These are phyloP conservation scores for Melieria crassipennis DNA, from an alignment of 2,888 invertebrate species.

Conservation along the genomic window DNA sequence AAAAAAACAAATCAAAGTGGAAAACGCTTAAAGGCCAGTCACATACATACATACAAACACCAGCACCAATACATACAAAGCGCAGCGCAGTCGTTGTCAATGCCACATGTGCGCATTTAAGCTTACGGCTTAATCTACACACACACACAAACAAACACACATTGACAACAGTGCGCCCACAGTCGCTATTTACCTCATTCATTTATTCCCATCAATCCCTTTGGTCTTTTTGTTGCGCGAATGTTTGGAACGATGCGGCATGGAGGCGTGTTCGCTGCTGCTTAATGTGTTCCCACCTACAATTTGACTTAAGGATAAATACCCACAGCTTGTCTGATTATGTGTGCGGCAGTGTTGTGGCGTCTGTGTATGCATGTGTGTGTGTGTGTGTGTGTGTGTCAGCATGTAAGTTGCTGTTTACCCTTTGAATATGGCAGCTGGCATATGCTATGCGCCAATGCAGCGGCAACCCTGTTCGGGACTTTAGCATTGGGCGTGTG, in stretches of 20 bases:
- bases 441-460: too few species aligned
- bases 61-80: background rate
- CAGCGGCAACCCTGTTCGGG: too few species aligned
- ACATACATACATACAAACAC: background rate
- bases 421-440: conserved; percentile 6
- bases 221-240: too few species aligned
- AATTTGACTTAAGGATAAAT: conserved; percentile 44
- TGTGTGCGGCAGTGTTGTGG: background rate
- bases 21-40: background rate
- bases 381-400: conserved; percentile 2
- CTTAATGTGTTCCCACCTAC: conserved; percentile 61
- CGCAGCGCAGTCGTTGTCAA: too few species aligned
- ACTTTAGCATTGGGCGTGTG: background rate
- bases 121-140: background rate
- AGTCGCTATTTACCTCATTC: background rate
- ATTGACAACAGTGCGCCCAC: too few species aligned
- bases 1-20: background rate
- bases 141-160: too few species aligned
- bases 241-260: background rate
- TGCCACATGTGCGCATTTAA: background rate
- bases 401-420: conserved; percentile 10
- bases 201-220: background rate
- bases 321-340: conserved; percentile 20
- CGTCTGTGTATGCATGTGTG: conserved; percentile 6
- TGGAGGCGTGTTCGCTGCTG: conserved; percentile 57